These are phyloP conservation scores for Phyllostomus discolor DNA, from an alignment of 2,113 vertebrate genomes.

Conservation along the genomic window DNA sequence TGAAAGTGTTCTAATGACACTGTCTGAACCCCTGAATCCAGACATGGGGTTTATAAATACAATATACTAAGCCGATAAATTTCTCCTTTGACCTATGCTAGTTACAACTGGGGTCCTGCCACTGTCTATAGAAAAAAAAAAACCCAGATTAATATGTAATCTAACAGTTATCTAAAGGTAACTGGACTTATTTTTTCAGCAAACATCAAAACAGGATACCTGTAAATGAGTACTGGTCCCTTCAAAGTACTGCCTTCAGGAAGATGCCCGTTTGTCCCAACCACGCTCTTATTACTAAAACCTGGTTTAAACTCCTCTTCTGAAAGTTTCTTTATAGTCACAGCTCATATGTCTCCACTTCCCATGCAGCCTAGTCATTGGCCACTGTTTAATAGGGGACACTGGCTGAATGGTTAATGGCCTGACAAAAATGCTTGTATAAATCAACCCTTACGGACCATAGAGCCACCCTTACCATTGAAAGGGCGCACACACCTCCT, in stretches of 20 bases:
- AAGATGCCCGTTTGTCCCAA: background rate
- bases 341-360: background rate
- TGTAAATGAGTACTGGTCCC: background rate
- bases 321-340: background rate
- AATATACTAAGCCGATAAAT: background rate
- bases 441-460: background rate
- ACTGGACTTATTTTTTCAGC: background rate
- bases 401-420: background rate
- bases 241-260: background rate
- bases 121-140: background rate
- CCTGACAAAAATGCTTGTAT: background rate
- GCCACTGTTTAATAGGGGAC: background rate
- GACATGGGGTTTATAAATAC: background rate
- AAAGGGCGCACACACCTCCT: background rate
- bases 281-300: background rate
- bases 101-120: background rate
- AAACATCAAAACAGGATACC: background rate
- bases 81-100: background rate
- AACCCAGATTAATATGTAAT: background rate
- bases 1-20: background rate
- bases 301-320: background rate
- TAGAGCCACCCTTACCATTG: background rate
- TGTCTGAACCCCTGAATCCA: background rate
- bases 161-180: background rate
- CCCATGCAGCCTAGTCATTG: background rate